Conservation (phyloP, 1,140 invertebrate genomes). For the Metopolophium dirhodum region DNA sequence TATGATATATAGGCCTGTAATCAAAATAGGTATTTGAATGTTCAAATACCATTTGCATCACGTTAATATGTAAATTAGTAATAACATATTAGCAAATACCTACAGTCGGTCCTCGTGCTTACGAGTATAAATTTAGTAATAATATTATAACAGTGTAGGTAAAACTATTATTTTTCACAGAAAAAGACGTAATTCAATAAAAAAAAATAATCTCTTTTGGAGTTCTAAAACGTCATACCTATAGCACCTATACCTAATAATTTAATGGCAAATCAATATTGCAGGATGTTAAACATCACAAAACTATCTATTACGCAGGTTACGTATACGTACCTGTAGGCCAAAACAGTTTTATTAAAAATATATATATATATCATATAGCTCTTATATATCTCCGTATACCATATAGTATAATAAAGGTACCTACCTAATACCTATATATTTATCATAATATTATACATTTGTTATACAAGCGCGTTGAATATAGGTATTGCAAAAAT, state of each 20-base stretch:
- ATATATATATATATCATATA: too few relatives aligned
- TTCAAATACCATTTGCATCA: background rate
- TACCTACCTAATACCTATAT: background rate
- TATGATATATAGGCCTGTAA: background rate
- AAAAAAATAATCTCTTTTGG: background rate
- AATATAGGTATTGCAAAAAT: background rate
- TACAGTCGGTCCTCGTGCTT: background rate
- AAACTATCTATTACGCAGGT: background rate
- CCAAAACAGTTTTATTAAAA: background rate
- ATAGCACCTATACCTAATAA: background rate
- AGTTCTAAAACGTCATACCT: background rate
- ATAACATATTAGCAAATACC: constrained; percentile 1
- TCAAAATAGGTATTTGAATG: background rate
- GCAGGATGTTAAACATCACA: background rate
- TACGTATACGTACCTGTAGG: background rate
- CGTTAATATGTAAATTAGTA: constrained; percentile 3
- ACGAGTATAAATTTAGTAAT: background rate
- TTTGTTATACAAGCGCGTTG: background rate
- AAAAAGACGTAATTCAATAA: background rate
- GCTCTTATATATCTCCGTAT: too few relatives aligned
- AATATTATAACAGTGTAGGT: background rate
- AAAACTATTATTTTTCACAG: background rate
- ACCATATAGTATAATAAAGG: too few relatives aligned
- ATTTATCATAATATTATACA: background rate
- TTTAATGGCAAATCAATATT: constrained; percentile 24